Percentiles rank a stretch among this genome's conserved stretches.
These are phyloP conservation scores for Passer domesticus DNA, from an alignment of 2,113 vertebrate species.

Conservation along the genomic window DNA sequence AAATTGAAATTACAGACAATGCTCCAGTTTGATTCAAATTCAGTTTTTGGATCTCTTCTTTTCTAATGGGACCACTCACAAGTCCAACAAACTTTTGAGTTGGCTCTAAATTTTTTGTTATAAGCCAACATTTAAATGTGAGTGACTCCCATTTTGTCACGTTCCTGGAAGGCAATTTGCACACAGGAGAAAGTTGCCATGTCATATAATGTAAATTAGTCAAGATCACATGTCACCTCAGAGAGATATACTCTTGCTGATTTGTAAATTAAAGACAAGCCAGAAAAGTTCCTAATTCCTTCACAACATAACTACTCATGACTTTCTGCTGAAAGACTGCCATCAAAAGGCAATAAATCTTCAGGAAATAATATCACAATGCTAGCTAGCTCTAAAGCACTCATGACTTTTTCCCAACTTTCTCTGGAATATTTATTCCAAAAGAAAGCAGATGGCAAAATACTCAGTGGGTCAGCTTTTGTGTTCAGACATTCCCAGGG, in stretches of 20 bases:
- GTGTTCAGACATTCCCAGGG: background rate
- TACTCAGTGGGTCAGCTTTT: conserved; percentile 34
- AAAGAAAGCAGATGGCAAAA: conserved; percentile 60
- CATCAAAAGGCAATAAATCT: conserved; percentile 67
- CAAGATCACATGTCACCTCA: conserved; percentile 4
- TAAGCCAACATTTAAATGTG: background rate
- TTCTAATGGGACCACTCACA: background rate
- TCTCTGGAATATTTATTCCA: conserved; percentile 42
- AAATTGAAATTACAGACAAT: background rate
- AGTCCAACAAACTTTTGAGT: background rate
- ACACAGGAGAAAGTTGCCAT: background rate
- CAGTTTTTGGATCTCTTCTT: background rate
- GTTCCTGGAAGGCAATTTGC: conserved; percentile 1
- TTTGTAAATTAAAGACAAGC: conserved; percentile 65
- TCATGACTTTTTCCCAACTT: conserved; percentile 53
- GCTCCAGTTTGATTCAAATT: background rate
- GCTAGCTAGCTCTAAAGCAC: background rate
- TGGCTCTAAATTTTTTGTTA: background rate
- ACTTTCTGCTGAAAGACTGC: conserved; percentile 62
- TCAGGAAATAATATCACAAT: conserved; percentile 56
- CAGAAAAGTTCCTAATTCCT: conserved; percentile 46
- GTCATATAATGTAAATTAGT: conserved; percentile 28
- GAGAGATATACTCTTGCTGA: conserved; percentile 51
- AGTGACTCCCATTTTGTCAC: background rate
- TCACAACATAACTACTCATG: conserved; percentile 42